Base-by-base conservation (phyloP, 2,797 vertebrate genomes). In the Gymnocypris eckloni region DNA sequence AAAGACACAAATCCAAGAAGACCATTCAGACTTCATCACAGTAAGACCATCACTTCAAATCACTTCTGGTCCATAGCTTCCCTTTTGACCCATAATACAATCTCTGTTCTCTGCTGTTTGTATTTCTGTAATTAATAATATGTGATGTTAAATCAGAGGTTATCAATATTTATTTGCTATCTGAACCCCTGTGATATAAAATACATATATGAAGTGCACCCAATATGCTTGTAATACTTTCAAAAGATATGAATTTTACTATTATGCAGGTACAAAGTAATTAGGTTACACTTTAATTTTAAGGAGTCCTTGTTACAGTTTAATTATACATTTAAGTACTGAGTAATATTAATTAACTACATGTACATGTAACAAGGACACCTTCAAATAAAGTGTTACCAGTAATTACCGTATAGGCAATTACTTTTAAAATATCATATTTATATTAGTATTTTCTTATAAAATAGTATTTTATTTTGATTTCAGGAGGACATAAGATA, bases 11-110 rank as follows among this genome's bases (percentile, higher is more conserved):
- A 70, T 82, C 81, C 67, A 87, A 25, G 83, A 90, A 71, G 89
- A 89, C 8, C n/a, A 9, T 87, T 86, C 8, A 83, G 78, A 80
- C 82, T 79, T 66, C 28, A 75, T n/a, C 84, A 88, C 90, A 89
- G 92, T 94, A 85, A 82, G 75, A 82, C 28, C 41, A 13, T 79
- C 6, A 8, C 50, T 52, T 37, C 54, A 28, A 11, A 6, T 52
- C 16, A 61, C 4, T 7, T 37, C 37, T 37, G 15, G 4, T 39
- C 0, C 22, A 79, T 39, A 20, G 7, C 37, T 66, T 33, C 1
- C 7, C 64, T 77, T 54, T 37, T 59, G 37, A 41, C 3, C 12
- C 75, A 1, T 41, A 25, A 41, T 0, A 41, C 25, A 39, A 39
- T 54, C 9, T 52, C 28, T 22, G n/a, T 75, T 50, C 15, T 37